phyloP scores from a whole-genome alignment of 2,113 vertebrate species.

The Verasper variegatus region DNA sequence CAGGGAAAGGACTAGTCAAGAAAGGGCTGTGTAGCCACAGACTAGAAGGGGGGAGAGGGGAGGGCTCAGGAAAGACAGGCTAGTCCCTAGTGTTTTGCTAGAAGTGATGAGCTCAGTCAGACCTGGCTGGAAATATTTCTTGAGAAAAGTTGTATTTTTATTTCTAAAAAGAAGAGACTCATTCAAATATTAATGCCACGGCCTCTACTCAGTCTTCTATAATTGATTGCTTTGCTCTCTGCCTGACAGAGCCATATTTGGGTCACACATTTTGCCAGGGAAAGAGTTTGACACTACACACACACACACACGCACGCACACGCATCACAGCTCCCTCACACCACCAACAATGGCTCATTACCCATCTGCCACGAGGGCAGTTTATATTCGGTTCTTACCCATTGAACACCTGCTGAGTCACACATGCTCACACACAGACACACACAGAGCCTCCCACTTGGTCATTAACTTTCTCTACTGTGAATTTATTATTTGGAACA shows the following conservation, averaged over 20 bases:
- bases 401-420: conserved; percentile 67
- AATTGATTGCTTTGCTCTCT: conserved; percentile 73
- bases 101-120: conserved; percentile 29
- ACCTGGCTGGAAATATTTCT: conserved; percentile 45
- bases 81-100: conserved; percentile 13
- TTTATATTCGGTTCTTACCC: conserved; percentile 62
- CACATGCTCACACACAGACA: conserved; percentile 8
- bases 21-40: conserved; percentile 1
- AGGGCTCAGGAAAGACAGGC: neutral
- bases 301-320: conserved; percentile 1
- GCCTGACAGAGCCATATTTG: conserved; percentile 68
- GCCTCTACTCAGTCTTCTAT: conserved; percentile 66
- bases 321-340: conserved; percentile 10
- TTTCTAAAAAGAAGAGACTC: conserved; percentile 60
- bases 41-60: neutral
- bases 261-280: conserved; percentile 67
- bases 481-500: neutral
- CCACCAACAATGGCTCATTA: conserved; percentile 65
- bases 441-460: neutral
- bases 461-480: conserved; percentile 2
- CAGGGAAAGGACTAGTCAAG: conserved; percentile 22
- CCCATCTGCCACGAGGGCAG: conserved; percentile 61
- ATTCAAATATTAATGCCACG: conserved; percentile 69
- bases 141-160: conserved; percentile 55
- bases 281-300: conserved; percentile 40